Conservation (phyloP, 2,888 invertebrate species). For the Ecliptopera silaceata region DNA sequence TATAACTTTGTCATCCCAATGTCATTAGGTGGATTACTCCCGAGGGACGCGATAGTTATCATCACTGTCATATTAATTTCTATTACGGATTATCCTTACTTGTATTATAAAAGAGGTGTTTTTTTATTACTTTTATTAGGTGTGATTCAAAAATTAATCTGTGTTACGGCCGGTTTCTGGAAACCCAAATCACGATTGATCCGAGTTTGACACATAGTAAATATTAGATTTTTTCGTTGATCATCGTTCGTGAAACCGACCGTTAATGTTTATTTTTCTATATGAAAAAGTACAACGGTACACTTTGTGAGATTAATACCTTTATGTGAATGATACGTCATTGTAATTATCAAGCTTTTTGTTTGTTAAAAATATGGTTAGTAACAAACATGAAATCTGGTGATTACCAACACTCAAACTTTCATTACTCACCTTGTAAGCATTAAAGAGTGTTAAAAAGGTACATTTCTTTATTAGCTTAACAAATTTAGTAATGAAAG, state of each 20-base stretch:
- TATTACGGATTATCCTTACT: constrained; percentile 35
- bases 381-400: background rate
- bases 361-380: background rate
- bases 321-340: too few relatives aligned
- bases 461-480: constrained; percentile 5
- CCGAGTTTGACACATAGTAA: too few relatives aligned
- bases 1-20: constrained; percentile 62
- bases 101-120: constrained; percentile 2
- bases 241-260: too few relatives aligned
- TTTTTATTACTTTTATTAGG: background rate
- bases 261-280: too few relatives aligned
- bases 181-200: too few relatives aligned
- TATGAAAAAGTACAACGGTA: too few relatives aligned
- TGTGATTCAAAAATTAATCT: background rate
- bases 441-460: background rate
- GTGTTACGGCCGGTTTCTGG: too few relatives aligned
- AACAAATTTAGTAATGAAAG: constrained; percentile 18
- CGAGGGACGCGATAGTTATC: constrained; percentile 44
- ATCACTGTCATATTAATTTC: constrained; percentile 47
- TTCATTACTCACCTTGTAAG: background rate
- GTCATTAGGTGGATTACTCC: constrained; percentile 53
- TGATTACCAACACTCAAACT: background rate
- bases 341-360: too few relatives aligned
- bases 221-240: too few relatives aligned
- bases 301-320: too few relatives aligned